Base-by-base conservation (phyloP, 2,797 vertebrate genomes). In the Sebastes taczanowskii region DNA sequence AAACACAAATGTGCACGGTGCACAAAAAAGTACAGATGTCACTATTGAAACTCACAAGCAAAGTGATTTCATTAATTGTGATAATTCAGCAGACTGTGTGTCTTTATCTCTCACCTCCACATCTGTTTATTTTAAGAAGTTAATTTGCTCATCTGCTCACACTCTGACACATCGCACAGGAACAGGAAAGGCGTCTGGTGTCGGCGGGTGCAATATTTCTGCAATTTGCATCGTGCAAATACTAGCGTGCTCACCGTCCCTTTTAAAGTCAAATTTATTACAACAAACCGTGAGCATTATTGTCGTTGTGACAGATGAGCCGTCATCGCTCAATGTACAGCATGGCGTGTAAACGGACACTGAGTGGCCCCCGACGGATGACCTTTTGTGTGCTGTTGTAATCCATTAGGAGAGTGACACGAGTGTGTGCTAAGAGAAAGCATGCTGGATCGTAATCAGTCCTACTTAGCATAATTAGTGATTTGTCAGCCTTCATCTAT, bases 401-500 rank as follows among this genome's bases (percentile, higher is more conserved):
- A 91, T 93, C 91, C 89, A 91, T 87, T 88, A 84, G 77, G 77
- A 80, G 88, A 87, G 86, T 89, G 80, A 85, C 83, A 83, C 73
- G 72, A 90, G 91, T 89, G 82, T 86, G 86, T 53, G 74, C 77
- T 87, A 86, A 89, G 86, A 91, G 78, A 91, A 93, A 86, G 77
- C 84, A 86, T 89, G 89, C 85, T 88, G 83, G 80, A 79, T 74
- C 56, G 16, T 88, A 89, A 93, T 94, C 86, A 88, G 83, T 88
- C 84, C 82, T 85, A 89, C 91, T 94, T 92, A 91, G 78, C 87
- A 89, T 91, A 86, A 93, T 94, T 92, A 91, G 84, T 66, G 38
- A 83, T 91, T 23, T 94, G 89, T 88, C 88, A 89, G 76, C 77
- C 83, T 86, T 84, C 72, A 83, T 88, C 85, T 77, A 84, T 87